Evolutionary conservation across 2,888 invertebrate genomes (phyloP).

Genomic region (Heliothis peltigera): DNA sequence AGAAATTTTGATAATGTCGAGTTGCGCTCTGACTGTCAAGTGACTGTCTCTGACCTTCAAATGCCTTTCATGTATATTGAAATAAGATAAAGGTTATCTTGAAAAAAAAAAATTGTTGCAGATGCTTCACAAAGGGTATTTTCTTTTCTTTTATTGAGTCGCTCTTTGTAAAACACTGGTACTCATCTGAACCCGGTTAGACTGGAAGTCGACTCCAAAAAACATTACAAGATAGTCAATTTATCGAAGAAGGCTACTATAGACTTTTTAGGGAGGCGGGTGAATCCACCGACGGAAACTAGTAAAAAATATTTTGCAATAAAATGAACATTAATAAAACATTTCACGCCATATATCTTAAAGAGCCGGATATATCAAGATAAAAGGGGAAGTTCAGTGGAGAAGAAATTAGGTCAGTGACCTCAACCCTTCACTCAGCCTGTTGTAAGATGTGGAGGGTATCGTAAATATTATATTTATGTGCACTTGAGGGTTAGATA

Average conservation of each 20-base stretch:
- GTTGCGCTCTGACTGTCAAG: background rate
- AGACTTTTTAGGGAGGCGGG: too few relatives aligned
- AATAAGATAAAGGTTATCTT: constrained; percentile 1
- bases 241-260: too few relatives aligned
- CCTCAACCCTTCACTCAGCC: constrained; percentile 36
- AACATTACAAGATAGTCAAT: too few relatives aligned
- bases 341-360: constrained; percentile 24
- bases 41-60: background rate
- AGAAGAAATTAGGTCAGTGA: constrained; percentile 53
- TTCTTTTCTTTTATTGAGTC: too few relatives aligned
- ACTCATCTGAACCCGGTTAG: too few relatives aligned
- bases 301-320: background rate
- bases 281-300: too few relatives aligned
- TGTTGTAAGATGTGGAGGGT: background rate
- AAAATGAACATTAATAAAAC: constrained; percentile 17
- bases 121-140: too few relatives aligned
- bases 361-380: constrained; percentile 26
- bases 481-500: constrained; percentile 22
- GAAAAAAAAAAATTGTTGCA: background rate
- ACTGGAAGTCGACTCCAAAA: too few relatives aligned
- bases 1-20: background rate
- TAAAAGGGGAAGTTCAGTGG: constrained; percentile 30
- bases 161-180: too few relatives aligned
- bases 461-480: constrained; percentile 2
- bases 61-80: background rate